phyloP scores from a whole-genome alignment of 1,140 invertebrate species.

The Stegodyphus dumicola region DNA sequence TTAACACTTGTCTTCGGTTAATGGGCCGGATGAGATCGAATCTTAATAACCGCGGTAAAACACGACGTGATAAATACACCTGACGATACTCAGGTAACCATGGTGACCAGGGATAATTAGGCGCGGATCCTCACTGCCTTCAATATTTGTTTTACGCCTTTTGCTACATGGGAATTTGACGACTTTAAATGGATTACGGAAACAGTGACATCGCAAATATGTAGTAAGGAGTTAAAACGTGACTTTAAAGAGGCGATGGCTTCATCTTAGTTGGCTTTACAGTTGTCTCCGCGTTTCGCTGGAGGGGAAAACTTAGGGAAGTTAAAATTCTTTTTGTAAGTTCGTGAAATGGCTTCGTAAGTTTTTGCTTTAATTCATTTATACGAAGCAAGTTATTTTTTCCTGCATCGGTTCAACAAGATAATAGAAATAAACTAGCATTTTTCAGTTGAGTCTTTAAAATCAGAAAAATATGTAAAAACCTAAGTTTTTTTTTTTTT shows the following conservation, averaged over 20 bases:
- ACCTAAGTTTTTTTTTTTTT: no score
- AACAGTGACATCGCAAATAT: slow-evolving; percentile 30
- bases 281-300: neutral
- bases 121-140: neutral
- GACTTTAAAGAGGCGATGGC: slow-evolving; percentile 10
- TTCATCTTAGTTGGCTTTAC: neutral
- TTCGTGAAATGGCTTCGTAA: neutral
- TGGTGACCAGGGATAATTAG: slow-evolving; percentile 55
- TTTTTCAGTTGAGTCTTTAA: no score
- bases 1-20: slow-evolving; percentile 54
- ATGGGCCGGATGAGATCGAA: slow-evolving; percentile 38
- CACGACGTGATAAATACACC: slow-evolving; percentile 14
- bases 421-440: no score
- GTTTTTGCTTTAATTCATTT: no score
- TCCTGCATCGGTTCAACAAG: no score
- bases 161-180: slow-evolving; percentile 14
- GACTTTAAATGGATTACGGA: slow-evolving; percentile 46
- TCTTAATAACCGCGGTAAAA: slow-evolving; percentile 32
- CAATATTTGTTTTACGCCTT: slow-evolving; percentile 26
- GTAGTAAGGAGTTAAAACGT: slow-evolving; percentile 16
- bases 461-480: no score
- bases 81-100: slow-evolving; percentile 36
- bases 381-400: no score
- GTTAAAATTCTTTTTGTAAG: neutral
- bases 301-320: neutral